phyloP scores from a whole-genome alignment of 2,113 vertebrate genomes.

The Sterna hirundo region DNA sequence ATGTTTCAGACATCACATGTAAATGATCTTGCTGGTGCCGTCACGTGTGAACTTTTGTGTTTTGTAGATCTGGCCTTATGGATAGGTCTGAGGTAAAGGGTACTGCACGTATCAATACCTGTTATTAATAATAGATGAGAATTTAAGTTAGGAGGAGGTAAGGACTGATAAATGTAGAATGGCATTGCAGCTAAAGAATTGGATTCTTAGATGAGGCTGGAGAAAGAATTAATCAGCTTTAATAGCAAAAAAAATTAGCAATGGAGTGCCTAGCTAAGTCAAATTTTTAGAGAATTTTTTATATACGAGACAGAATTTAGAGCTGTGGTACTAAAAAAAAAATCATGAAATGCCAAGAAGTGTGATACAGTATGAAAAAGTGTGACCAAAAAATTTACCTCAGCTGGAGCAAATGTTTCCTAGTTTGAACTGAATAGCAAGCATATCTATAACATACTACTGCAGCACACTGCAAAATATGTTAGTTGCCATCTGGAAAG shows the following conservation, averaged over 20 bases:
- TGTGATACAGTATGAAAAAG: background rate
- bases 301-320: background rate
- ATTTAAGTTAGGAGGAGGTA: background rate
- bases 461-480: slow-evolving; percentile 38
- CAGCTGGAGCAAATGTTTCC: background rate
- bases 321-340: background rate
- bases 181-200: background rate
- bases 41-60: background rate
- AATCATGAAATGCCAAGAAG: background rate
- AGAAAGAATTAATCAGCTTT: background rate
- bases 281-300: background rate
- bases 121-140: background rate
- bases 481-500: slow-evolving; percentile 61
- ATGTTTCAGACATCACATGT: background rate
- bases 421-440: slow-evolving; percentile 7
- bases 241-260: background rate
- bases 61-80: background rate
- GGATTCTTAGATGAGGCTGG: background rate
- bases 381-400: background rate
- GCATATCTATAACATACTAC: slow-evolving; percentile 23
- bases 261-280: background rate
- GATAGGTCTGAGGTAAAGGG: background rate
- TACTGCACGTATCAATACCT: background rate
- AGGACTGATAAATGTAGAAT: background rate
- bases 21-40: background rate